These are phyloP conservation scores for Acrocephalus arundinaceus DNA, from an alignment of 2,113 vertebrate genomes.

Conservation along the genomic window DNA sequence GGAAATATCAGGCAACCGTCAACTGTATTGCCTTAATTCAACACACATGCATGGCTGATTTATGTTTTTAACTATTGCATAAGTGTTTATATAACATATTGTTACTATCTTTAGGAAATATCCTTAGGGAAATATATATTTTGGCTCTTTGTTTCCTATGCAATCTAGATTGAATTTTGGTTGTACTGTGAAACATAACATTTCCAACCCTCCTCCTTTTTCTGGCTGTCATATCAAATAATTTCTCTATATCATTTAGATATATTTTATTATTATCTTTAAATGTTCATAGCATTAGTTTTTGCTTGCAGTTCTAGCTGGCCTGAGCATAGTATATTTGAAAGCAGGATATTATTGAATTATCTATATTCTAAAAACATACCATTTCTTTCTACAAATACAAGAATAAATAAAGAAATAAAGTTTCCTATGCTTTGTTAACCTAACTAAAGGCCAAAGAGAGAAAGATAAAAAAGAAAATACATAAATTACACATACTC, in stretches of 20 bases:
- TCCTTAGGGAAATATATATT: background rate
- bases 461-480: background rate
- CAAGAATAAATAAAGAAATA: background rate
- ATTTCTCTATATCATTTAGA: background rate
- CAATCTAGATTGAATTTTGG: background rate
- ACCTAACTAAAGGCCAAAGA: background rate
- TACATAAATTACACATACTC: background rate
- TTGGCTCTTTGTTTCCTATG: background rate
- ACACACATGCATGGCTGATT: background rate
- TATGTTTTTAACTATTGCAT: background rate
- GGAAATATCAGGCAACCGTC: slow-evolving; percentile 8
- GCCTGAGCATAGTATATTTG: background rate
- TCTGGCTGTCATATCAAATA: background rate
- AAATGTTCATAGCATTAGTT: background rate
- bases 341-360: background rate
- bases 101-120: background rate
- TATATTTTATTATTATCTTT: background rate
- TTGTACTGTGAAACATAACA: background rate
- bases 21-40: background rate
- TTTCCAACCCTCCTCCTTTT: background rate
- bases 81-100: background rate
- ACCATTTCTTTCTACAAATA: background rate
- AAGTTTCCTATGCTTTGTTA: background rate
- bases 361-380: background rate
- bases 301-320: background rate